Percentiles rank a stretch among this genome's conserved stretches.
Evolutionary conservation across 2,797 vertebrate species (phyloP).

Genomic region (Apogon talboti): DNA sequence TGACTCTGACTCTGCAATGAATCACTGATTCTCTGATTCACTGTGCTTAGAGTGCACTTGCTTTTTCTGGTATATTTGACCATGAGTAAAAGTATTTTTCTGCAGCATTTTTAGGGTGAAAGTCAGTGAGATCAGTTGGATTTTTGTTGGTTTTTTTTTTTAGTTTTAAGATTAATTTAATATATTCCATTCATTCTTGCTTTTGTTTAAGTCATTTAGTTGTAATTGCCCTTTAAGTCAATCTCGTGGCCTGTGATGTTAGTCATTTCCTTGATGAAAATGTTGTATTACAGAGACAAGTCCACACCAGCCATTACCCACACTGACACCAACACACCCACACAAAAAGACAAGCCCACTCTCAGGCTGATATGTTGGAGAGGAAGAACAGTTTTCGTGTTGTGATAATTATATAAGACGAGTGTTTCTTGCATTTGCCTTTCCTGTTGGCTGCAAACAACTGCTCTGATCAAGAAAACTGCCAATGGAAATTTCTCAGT

Average conservation of each 20-base stretch:
- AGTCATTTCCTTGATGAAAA: slow-evolving; percentile 22
- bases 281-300: not conserved
- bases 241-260: not conserved
- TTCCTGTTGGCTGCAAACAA: slow-evolving; percentile 6
- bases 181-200: not conserved
- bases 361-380: slow-evolving; percentile 7
- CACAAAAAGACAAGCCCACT: not conserved
- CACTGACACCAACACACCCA: slow-evolving; percentile 20
- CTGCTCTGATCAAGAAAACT: slow-evolving; percentile 17
- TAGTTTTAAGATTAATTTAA: slow-evolving; percentile 15
- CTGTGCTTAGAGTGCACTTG: slow-evolving; percentile 29
- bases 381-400: slow-evolving; percentile 16
- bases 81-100: not conserved
- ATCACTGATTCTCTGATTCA: slow-evolving; percentile 44
- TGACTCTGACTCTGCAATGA: slow-evolving; percentile 36
- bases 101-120: slow-evolving; percentile 13
- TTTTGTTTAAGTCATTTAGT: not conserved
- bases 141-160: not conserved
- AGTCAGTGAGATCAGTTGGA: not conserved
- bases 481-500: slow-evolving; percentile 1
- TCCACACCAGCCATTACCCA: slow-evolving; percentile 16
- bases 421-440: slow-evolving; percentile 14
- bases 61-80: slow-evolving; percentile 5
- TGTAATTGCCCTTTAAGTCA: not conserved
- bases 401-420: slow-evolving; percentile 23